A percentile compares a stretch with the other conserved stretches of the same genome.
These are phyloP conservation scores for Rousettus madagascariensis DNA, from an alignment of 2,797 vertebrate species.

Conservation along the genomic window DNA sequence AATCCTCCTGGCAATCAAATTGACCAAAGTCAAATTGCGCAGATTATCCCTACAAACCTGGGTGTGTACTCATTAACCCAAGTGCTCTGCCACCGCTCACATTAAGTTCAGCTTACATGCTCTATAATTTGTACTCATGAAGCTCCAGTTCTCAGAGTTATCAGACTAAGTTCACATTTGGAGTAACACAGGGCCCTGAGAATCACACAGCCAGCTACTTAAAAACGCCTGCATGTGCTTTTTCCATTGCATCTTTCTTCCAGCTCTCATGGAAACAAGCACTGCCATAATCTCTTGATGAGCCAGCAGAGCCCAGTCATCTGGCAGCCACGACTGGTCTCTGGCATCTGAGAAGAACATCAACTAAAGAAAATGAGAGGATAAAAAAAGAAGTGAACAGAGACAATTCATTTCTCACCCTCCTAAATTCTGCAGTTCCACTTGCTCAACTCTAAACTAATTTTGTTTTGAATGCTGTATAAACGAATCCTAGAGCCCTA, in stretches of 20 bases:
- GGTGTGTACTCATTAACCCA: background rate
- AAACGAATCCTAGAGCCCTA: background rate
- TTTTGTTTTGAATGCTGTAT: conserved; percentile 24
- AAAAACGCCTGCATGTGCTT: conserved; percentile 42
- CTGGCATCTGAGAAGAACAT: conserved; percentile 65
- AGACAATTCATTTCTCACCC: conserved; percentile 43
- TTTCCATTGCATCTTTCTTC: conserved; percentile 75
- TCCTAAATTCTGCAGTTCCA: conserved; percentile 8
- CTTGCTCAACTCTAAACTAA: conserved; percentile 36
- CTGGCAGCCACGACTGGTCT: conserved; percentile 45
- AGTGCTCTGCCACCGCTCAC: background rate
- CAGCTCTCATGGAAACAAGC: conserved; percentile 75
- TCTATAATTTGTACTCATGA: background rate
- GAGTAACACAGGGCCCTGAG: conserved; percentile 12
- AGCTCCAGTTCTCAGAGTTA: background rate
- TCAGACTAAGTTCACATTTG: conserved; percentile 23
- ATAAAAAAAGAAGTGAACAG: conserved; percentile 28
- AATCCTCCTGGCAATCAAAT: background rate
- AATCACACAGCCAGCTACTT: conserved; percentile 58
- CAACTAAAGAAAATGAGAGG: conserved; percentile 46
- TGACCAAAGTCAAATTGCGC: background rate
- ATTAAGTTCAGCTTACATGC: background rate
- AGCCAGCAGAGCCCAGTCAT: conserved; percentile 57
- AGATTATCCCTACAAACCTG: background rate
- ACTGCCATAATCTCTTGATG: conserved; percentile 18